Base-by-base conservation (phyloP, 2,797 vertebrate species). In the Chelon labrosus region DNA sequence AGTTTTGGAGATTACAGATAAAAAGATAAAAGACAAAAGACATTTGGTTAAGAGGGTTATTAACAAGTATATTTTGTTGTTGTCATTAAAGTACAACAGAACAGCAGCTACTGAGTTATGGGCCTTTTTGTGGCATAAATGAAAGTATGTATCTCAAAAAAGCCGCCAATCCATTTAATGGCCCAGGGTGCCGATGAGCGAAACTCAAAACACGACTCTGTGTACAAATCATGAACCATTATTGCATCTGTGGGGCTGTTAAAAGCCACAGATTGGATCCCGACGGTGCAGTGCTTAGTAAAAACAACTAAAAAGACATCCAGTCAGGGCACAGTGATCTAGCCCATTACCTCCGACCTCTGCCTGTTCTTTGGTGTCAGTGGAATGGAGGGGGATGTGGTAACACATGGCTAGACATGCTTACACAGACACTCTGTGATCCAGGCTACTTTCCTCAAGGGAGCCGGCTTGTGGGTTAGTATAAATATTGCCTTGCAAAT, bases 321-420 rank as follows among this genome's bases (percentile, higher is more conserved):
- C 77, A 82, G 72, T 83, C 66, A 83, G 65, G 56, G 57, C 46
- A 70, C 60, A 66, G 51, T 79, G 83, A 89, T 89, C 74, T 76
- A 85, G 85, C 70, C 82, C 82, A 91, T 90, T 91, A 81, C 78
- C 75, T 82, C 85, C 83, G 87, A 91, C 89, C 90, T 92, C 82
- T 81, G 72, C 47, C 1, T 83, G 79, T 75, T 81, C 77, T 49
- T 59, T 56, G 57, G 52, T 88, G 79, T 82, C 81, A 52, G 41
- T 70, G 80, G 70, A 31, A 31, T 31, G 31, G 82, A 83, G 22
- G 22, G 60, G 38, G 56, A 59, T 65, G 75, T 63, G 22, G 60
- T 60, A 80, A 87, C 83, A 89, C 80, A 86, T 81, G 85, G 64
- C 44, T 72, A 65, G 78, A 82, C 65, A 74, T 84, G 86, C 87